Evolutionary conservation across 2,113 vertebrate genomes (phyloP).

Genomic region (Eclectus roratus): DNA sequence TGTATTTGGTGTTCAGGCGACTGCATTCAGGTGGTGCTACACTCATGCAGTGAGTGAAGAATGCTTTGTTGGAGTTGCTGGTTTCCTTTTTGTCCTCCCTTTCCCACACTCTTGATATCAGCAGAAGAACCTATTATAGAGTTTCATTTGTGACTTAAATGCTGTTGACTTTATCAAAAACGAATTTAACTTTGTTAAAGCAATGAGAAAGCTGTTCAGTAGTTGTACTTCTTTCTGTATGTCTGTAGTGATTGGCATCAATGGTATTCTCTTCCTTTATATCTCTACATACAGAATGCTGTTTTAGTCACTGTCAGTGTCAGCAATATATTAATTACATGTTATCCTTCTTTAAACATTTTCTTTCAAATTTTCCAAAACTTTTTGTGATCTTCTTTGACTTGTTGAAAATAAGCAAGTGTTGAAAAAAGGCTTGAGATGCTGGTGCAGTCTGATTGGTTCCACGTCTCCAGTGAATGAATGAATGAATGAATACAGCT

Average conservation of each 20-base stretch:
- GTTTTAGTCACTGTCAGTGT: neutral
- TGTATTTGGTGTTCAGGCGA: fast-evolving
- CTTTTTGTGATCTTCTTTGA: neutral
- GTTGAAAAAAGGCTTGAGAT: neutral
- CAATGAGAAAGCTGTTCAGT: neutral
- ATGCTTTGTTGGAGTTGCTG: neutral
- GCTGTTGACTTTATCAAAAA: neutral
- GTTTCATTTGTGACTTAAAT: neutral
- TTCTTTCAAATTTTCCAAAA: neutral
- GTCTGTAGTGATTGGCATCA: neutral
- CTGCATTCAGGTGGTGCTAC: neutral
- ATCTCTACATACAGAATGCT: neutral
- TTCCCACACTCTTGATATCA: neutral
- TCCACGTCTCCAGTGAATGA: neutral
- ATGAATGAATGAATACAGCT: neutral
- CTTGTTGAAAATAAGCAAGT: neutral
- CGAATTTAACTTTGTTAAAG: neutral
- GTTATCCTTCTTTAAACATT: neutral
- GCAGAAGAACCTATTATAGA: neutral
- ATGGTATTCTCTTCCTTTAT: neutral
- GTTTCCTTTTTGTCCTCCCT: neutral
- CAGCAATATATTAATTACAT: neutral
- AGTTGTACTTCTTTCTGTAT: neutral
- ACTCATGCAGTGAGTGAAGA: neutral
- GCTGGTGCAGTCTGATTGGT: neutral